Evolutionary conservation across 1,140 invertebrate genomes (phyloP).

Genomic region (Metopolophium dirhodum): DNA sequence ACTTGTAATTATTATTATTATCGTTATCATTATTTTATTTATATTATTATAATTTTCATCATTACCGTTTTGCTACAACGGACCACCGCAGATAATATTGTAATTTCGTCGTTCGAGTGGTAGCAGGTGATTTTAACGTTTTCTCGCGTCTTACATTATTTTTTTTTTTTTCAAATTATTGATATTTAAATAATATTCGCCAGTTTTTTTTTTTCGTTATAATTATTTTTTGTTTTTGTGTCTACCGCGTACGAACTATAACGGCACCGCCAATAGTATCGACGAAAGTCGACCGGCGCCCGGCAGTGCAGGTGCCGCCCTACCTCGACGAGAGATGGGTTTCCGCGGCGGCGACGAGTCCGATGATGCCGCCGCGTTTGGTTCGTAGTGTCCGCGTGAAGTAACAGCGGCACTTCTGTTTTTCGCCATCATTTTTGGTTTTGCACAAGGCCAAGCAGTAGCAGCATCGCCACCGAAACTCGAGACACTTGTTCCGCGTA

Average conservation of each 20-base stretch:
- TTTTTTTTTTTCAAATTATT: not conserved
- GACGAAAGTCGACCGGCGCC: not conserved
- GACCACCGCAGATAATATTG: too few relatives aligned
- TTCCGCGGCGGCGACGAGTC: not conserved
- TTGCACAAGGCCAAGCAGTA: not conserved
- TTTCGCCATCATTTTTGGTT: not conserved
- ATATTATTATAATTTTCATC: not conserved
- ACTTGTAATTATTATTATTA: not conserved
- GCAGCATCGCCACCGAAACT: not conserved
- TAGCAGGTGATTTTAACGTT: not conserved
- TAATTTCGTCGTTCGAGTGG: not conserved
- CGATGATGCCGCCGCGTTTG: not conserved
- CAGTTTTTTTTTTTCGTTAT: not conserved
- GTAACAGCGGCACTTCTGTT: not conserved
- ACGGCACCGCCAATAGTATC: not conserved
- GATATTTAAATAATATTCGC: not conserved
- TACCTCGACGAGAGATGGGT: not conserved
- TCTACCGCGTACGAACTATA: not conserved
- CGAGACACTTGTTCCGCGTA: not conserved
- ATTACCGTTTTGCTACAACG: not conserved
- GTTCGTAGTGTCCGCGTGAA: not conserved
- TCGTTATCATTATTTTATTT: not conserved
- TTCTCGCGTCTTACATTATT: not conserved
- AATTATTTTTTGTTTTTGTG: not conserved
- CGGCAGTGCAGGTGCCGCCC: not conserved